Percentiles rank a stretch among this genome's conserved stretches.
Conservation (phyloP, 2,113 vertebrate genomes). For the Muntiacus reevesi region DNA sequence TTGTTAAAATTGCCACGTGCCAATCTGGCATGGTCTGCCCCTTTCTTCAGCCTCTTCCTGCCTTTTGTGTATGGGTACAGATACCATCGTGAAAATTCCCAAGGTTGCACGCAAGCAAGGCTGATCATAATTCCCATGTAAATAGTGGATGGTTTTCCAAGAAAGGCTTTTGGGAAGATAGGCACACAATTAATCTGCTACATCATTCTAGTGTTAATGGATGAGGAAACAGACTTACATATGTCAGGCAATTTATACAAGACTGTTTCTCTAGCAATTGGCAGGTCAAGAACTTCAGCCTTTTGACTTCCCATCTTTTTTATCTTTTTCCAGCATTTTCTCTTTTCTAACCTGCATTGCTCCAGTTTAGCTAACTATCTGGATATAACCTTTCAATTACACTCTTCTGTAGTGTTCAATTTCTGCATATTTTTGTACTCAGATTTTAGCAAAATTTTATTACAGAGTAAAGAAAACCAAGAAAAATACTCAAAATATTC, state of each 20-base stretch:
- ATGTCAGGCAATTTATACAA: neutral
- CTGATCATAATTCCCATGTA: neutral
- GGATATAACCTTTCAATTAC: neutral
- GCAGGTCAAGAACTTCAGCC: neutral
- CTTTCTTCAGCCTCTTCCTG: neutral
- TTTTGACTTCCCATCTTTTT: neutral
- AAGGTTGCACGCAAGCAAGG: neutral
- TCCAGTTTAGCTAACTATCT: neutral
- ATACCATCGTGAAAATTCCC: neutral
- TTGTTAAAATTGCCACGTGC: neutral
- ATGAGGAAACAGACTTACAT: neutral
- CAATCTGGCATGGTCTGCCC: neutral
- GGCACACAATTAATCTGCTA: neutral
- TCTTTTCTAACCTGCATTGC: neutral
- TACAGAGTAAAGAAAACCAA: neutral
- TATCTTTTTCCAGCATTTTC: neutral
- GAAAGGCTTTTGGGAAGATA: neutral
- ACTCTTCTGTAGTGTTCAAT: neutral
- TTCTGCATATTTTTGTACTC: neutral
- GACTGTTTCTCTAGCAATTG: neutral
- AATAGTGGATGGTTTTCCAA: neutral
- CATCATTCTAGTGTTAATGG: neutral
- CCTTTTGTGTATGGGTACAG: neutral
- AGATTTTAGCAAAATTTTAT: neutral
- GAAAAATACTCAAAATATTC: neutral